These are phyloP conservation scores for Glaucomys volans DNA, from an alignment of 2,113 vertebrate genomes.

Conservation along the genomic window DNA sequence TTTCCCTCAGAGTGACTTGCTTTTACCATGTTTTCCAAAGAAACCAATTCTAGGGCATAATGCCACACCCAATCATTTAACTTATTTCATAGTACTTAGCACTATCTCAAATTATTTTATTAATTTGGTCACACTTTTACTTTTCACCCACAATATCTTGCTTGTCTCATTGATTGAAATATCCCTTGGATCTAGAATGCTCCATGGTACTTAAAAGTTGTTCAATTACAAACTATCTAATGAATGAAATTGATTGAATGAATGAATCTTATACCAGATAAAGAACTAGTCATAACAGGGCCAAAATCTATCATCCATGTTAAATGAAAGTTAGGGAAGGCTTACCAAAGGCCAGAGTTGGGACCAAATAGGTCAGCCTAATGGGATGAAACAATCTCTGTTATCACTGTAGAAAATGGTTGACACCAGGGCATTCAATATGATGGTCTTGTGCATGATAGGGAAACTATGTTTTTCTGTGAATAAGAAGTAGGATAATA, in stretches of 20 bases:
- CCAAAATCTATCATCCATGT: neutral
- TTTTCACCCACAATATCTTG: neutral
- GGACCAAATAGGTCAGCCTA: neutral
- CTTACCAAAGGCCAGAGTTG: neutral
- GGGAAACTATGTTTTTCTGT: slow-evolving; percentile 5
- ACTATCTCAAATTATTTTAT: slow-evolving; percentile 37
- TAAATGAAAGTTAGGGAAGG: neutral
- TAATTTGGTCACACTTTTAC: slow-evolving; percentile 23
- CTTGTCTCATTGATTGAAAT: neutral
- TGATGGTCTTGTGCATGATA: neutral
- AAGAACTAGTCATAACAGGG: neutral
- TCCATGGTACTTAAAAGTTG: neutral
- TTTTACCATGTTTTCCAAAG: slow-evolving; percentile 49
- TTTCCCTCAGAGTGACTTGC: neutral
- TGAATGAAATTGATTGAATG: neutral
- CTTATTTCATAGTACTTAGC: neutral
- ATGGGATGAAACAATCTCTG: neutral
- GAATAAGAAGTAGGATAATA: neutral
- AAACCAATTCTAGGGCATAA: neutral
- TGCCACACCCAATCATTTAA: neutral
- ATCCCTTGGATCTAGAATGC: neutral
- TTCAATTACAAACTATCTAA: slow-evolving; percentile 7
- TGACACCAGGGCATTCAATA: neutral
- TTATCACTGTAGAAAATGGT: neutral
- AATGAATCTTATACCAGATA: slow-evolving; percentile 32